Evolutionary conservation across 2,797 vertebrate species (phyloP), one percentile per base, ranked within the genome.

Genomic region (Anabas testudineus): DNA sequence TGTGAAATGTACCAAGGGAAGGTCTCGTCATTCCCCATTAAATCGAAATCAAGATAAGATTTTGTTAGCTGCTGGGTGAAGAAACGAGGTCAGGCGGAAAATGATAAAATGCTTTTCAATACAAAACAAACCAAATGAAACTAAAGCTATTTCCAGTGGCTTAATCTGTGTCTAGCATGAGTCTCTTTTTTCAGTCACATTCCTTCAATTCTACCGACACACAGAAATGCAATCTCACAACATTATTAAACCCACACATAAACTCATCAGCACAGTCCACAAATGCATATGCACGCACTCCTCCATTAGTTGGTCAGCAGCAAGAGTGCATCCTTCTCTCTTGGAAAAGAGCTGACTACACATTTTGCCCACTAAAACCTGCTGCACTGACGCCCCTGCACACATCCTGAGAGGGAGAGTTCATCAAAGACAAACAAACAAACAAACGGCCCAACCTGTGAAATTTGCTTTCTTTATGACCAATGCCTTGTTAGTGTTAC

Each of bases 341-440:
- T 52, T 46, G 52, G 16, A 77, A 87, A 82, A 61, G 7, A 76
- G 81, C 84, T 88, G 82, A 89, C 67, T n/a, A 63, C 73, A 64
- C 62, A 49, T 21, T 70, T 80, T 60, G 19, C 47, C 48, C 56
- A 74, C 62, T 7, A 74, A 71, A 80, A 52, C 48, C 15, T 55
- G 53, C 65, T 52, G 64, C 73, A 39, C 42, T n/a, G 0, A 67
- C 58, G 19, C 58, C 48, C 24, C 21, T 39, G 21, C 60, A 51
- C 62, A 60, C 57, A 58, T 45, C 36, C 4, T 36, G 18, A 15
- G 13, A 48, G 2, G 2, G 4, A 66, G 46, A 24, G 15, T 46
- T 68, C 30, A 70, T 82, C 43, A 66, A 46, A 62, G 61, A 59
- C 36, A 58, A 43, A 49, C 28, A 37, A 49, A 69, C 14, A 52